phyloP scores from a whole-genome alignment of 1,140 invertebrate genomes.

The Ridgeia piscesae region DNA sequence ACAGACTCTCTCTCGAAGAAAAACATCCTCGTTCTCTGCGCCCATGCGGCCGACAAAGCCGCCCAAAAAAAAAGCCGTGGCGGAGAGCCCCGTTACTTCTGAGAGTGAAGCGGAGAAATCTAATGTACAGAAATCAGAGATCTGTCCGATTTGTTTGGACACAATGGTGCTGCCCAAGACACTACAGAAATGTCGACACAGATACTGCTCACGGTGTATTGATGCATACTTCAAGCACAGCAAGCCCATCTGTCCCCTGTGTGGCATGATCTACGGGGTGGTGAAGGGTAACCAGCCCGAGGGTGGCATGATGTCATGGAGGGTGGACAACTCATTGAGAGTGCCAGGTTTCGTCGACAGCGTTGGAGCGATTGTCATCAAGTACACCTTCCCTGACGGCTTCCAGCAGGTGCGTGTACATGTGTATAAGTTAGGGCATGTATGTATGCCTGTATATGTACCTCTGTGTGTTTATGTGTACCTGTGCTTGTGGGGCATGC shows the following conservation, averaged over 20 bases:
- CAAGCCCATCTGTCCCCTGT: slow-evolving; percentile 22
- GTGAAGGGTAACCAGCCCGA: slow-evolving; percentile 24
- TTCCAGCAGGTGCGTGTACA: not conserved
- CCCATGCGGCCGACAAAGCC: not conserved
- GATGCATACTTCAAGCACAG: not conserved
- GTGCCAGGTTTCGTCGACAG: slow-evolving; percentile 1
- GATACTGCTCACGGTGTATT: slow-evolving; percentile 22
- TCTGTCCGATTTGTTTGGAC: slow-evolving; percentile 25
- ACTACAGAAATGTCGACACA: slow-evolving; percentile 23
- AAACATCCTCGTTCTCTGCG: not conserved
- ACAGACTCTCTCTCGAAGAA: not conserved
- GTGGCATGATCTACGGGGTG: slow-evolving; percentile 12
- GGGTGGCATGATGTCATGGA: not conserved
- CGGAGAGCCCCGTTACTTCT: not conserved
- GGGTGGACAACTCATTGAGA: not conserved
- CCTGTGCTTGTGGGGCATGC: not conserved
- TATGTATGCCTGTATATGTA: not conserved
- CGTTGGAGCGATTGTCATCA: not conserved
- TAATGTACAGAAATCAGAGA: not conserved
- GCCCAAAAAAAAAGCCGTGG: not conserved
- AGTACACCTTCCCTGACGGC: slow-evolving; percentile 2
- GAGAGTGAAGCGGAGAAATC: not conserved
- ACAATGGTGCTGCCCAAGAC: slow-evolving; percentile 17
- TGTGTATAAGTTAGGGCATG: not conserved
- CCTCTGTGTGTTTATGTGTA: no score